Conservation (phyloP, 2,888 invertebrate species). For the Tuta absoluta region DNA sequence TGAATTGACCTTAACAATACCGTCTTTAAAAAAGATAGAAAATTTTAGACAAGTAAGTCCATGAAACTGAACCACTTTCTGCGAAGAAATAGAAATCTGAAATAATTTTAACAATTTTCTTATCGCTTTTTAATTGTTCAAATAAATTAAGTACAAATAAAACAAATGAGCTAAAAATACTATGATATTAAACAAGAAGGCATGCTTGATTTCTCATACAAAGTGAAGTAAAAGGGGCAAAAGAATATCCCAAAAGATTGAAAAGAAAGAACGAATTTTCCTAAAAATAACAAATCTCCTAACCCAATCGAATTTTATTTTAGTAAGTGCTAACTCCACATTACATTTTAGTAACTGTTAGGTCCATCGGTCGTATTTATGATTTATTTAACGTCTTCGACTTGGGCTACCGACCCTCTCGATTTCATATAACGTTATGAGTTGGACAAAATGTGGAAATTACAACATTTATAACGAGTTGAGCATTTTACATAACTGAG, state of each 20-base stretch:
- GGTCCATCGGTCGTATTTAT: constrained; percentile 64
- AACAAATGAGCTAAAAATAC: too few relatives aligned
- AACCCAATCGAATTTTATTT: constrained; percentile 72
- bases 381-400: constrained; percentile 76
- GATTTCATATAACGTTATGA: constrained; percentile 1
- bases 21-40: background rate
- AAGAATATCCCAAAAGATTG: too few relatives aligned
- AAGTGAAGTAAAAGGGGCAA: too few relatives aligned
- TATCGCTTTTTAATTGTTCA: too few relatives aligned
- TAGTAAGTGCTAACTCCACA: constrained; percentile 66
- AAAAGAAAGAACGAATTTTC: background rate
- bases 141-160: too few relatives aligned
- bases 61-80: too few relatives aligned
- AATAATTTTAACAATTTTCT: too few relatives aligned
- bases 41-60: too few relatives aligned
- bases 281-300: constrained; percentile 19
- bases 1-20: background rate
- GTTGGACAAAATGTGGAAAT: constrained; percentile 3
- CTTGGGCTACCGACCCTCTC: constrained; percentile 51
- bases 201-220: too few relatives aligned
- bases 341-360: constrained; percentile 55
- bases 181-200: too few relatives aligned
- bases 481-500: too few relatives aligned
- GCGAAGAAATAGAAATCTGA: too few relatives aligned
- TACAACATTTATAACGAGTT: background rate